Conservation (phyloP, 2,888 invertebrate genomes). For the Cremastinae sp. region DNA sequence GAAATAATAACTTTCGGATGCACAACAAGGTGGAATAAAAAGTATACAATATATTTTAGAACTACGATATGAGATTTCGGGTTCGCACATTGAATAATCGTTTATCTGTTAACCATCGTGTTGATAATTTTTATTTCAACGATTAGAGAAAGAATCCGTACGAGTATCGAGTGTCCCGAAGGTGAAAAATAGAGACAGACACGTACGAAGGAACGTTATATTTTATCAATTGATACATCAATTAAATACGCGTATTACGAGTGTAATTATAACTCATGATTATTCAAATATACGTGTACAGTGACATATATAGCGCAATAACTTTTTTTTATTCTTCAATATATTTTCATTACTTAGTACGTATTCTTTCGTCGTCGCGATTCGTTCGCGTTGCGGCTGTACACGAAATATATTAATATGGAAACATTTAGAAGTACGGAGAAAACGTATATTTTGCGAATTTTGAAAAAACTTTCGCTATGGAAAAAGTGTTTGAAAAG, state of each 20-base stretch:
- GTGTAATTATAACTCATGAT: constrained; percentile 30
- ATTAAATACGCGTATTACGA: neutral
- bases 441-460: constrained; percentile 32
- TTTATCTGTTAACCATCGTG: neutral
- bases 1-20: too few species aligned
- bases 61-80: neutral
- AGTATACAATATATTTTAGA: neutral
- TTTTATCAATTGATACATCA: constrained; percentile 3
- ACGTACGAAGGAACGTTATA: constrained; percentile 38
- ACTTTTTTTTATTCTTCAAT: constrained; percentile 27
- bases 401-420: constrained; percentile 13
- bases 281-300: constrained; percentile 30
- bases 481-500: too few species aligned
- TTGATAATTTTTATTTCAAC: constrained; percentile 17
- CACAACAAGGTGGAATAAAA: too few species aligned
- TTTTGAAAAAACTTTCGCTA: constrained; percentile 3
- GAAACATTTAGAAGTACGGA: constrained; percentile 53
- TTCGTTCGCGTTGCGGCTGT: constrained; percentile 37
- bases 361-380: constrained; percentile 15
- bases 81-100: constrained; percentile 1
- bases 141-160: constrained; percentile 32
- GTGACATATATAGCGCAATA: constrained; percentile 20
- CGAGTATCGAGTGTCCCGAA: constrained; percentile 33
- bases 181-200: constrained; percentile 34
- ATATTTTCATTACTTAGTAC: constrained; percentile 14